Percentiles rank a stretch among this genome's conserved stretches.
Conservation (phyloP, 2,888 invertebrate species). For the Leucania comma region DNA sequence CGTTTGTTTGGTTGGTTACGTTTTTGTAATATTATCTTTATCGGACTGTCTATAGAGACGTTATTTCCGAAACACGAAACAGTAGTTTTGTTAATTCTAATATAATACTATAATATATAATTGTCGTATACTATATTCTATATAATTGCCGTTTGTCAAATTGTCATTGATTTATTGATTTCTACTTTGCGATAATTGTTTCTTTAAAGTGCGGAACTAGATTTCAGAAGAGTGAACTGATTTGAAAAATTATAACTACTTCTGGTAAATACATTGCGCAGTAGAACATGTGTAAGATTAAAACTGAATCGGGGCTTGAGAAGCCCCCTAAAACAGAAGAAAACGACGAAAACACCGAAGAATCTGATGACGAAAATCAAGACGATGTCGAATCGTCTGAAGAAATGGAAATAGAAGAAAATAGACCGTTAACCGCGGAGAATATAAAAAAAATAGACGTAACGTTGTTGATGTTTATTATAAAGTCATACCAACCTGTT, state of each 20-base stretch:
- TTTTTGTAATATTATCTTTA: too few species aligned
- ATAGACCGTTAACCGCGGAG: too few species aligned
- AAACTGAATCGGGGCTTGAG: constrained; percentile 3
- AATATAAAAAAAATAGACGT: background rate
- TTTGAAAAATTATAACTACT: background rate
- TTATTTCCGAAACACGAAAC: too few species aligned
- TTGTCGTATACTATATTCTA: too few species aligned
- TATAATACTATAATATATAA: too few species aligned
- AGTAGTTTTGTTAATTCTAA: too few species aligned
- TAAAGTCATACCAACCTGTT: background rate
- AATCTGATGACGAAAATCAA: background rate
- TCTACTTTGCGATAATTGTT: background rate
- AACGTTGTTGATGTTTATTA: background rate
- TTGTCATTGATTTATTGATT: background rate
- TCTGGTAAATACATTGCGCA: too few species aligned
- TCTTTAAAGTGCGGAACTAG: too few species aligned
- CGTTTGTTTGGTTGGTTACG: too few species aligned
- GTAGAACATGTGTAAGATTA: background rate
- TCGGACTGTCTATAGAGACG: too few species aligned
- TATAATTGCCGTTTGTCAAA: too few species aligned
- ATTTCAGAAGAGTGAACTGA: background rate
- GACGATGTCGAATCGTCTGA: background rate
- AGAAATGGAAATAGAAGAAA: background rate
- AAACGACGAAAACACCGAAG: background rate
- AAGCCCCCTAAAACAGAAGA: background rate